Percentiles rank a stretch among this genome's conserved stretches.
These are phyloP conservation scores for Hydrotaea cyrtoneurina DNA, from an alignment of 2,888 invertebrate species.

Conservation along the genomic window DNA sequence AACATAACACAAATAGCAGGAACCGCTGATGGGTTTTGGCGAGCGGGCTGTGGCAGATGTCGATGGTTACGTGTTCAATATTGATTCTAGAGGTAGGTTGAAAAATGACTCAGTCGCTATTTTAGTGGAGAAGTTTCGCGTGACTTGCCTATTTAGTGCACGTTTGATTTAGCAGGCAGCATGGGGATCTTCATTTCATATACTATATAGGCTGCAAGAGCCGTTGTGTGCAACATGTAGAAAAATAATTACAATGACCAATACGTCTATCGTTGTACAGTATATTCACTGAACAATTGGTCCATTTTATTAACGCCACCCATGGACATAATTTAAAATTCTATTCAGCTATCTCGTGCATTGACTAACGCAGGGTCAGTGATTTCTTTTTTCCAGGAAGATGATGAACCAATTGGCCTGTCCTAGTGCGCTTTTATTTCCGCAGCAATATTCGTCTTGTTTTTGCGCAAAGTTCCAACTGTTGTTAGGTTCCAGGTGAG, in stretches of 20 bases:
- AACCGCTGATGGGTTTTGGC: conserved; percentile 24
- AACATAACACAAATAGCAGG: neutral
- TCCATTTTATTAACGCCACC: conserved; percentile 48
- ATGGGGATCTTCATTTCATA: too few species aligned
- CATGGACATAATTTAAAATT: neutral
- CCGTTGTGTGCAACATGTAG: conserved; percentile 26
- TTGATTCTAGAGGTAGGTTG: conserved; percentile 21
- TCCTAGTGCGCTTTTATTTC: neutral
- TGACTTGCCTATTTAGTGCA: conserved; percentile 30
- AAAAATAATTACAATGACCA: conserved; percentile 28
- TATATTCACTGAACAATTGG: conserved; percentile 39
- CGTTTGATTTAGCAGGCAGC: neutral
- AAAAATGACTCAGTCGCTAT: conserved; percentile 31
- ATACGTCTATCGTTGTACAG: conserved; percentile 36
- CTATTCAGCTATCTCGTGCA: too few species aligned
- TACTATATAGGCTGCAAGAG: neutral
- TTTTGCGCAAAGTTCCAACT: neutral
- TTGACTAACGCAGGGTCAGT: too few species aligned
- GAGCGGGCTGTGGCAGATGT: conserved; percentile 14
- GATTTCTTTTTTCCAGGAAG: too few species aligned
- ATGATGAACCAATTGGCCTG: conserved; percentile 3
- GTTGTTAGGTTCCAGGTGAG: conserved; percentile 16
- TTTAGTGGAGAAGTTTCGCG: conserved; percentile 37
- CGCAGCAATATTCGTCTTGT: too few species aligned
- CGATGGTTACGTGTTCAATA: conserved; percentile 16